Evolutionary conservation across 64 coral and sea anemone genomes (phyloP).

Genomic region (Pocillopora verrucosa): DNA sequence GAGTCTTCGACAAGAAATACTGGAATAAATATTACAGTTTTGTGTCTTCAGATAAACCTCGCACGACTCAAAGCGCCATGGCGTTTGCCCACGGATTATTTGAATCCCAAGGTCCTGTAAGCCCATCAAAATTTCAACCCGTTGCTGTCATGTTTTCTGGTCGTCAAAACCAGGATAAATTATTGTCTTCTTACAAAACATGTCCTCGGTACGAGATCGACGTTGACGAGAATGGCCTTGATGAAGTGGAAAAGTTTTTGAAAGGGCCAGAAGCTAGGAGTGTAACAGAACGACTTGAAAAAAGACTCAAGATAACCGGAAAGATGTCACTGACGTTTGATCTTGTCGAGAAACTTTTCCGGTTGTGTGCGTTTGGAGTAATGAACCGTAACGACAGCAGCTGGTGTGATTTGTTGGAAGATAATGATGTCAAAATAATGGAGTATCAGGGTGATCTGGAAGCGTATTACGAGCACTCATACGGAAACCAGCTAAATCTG

Average conservation of each 20-base stretch:
- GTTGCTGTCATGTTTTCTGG: slow-evolving; percentile 57
- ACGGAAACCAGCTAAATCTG: slow-evolving; percentile 63
- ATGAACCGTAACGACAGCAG: slow-evolving; percentile 53
- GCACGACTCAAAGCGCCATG: slow-evolving; percentile 56
- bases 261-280: slow-evolving; percentile 36
- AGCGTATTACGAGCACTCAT: slow-evolving; percentile 59
- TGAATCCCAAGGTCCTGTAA: slow-evolving; percentile 46
- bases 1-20: slow-evolving; percentile 45
- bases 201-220: slow-evolving; percentile 56
- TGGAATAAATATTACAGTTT: slow-evolving; percentile 71
- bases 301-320: slow-evolving; percentile 48
- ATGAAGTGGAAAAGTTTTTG: slow-evolving; percentile 37
- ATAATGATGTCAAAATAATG: slow-evolving; percentile 32
- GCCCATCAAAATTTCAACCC: slow-evolving; percentile 54
- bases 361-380: slow-evolving; percentile 62
- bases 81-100: slow-evolving; percentile 76
- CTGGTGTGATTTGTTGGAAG: slow-evolving; percentile 64
- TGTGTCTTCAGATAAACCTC: slow-evolving; percentile 5
- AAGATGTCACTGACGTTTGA: slow-evolving; percentile 55
- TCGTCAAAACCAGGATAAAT: slow-evolving; percentile 38
- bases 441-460: slow-evolving; percentile 59
- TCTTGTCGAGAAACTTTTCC: slow-evolving; percentile 31
- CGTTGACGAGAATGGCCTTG: slow-evolving; percentile 33
- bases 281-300: slow-evolving; percentile 37
- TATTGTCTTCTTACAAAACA: slow-evolving; percentile 46